Conservation (phyloP, 1,140 invertebrate genomes). For the Chrysoperla carnea region DNA sequence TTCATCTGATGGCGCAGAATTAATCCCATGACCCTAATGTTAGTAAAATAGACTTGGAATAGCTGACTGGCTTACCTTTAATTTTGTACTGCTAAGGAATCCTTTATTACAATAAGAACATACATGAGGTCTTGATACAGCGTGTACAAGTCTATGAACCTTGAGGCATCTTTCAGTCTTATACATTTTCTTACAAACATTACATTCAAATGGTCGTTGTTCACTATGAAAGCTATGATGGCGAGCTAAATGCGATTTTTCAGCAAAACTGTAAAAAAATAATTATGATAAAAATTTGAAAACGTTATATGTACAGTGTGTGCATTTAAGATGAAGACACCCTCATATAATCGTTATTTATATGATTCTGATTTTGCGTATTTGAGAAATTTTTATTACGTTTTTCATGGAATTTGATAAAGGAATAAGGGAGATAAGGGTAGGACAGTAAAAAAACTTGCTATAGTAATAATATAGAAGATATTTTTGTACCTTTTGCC, state of each 20-base stretch:
- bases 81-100: slow-evolving; percentile 30
- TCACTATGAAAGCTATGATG: slow-evolving; percentile 29
- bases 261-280: slow-evolving; percentile 22
- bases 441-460: too few relatives aligned
- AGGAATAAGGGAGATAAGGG: too few relatives aligned
- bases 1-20: too few relatives aligned
- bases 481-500: slow-evolving; percentile 22
- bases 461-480: too few relatives aligned
- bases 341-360: too few relatives aligned
- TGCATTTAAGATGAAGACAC: neutral
- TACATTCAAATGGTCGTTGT: slow-evolving; percentile 25
- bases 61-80: slow-evolving; percentile 18
- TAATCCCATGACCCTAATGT: neutral
- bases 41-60: neutral
- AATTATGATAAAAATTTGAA: slow-evolving; percentile 3
- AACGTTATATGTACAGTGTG: neutral
- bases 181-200: slow-evolving; percentile 27
- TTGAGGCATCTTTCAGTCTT: slow-evolving; percentile 31
- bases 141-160: slow-evolving; percentile 27
- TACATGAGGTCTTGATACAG: slow-evolving; percentile 24
- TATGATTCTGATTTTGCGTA: too few relatives aligned
- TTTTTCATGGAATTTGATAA: too few relatives aligned
- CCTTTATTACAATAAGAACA: slow-evolving; percentile 28
- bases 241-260: slow-evolving; percentile 27
- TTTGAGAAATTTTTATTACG: too few relatives aligned